Evolutionary conservation across 1,140 invertebrate species (phyloP).

Genomic region (Bactericera cockerelli): DNA sequence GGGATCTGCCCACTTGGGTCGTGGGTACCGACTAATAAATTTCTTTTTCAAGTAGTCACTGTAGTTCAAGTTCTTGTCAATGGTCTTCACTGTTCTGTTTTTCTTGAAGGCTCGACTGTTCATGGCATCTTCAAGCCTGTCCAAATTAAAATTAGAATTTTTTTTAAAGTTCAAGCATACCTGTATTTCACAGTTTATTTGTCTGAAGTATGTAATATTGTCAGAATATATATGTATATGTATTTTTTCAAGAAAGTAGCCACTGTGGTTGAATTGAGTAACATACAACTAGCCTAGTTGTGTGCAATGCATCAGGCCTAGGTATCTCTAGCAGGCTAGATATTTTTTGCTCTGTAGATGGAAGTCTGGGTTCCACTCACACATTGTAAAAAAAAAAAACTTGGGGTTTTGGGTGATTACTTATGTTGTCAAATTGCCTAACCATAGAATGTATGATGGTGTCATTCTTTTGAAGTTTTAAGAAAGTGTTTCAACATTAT

Average conservation of each 20-base stretch:
- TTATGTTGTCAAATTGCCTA: no score
- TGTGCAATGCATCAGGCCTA: no score
- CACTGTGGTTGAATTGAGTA: not conserved
- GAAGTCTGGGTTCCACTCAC: no score
- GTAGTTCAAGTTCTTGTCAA: not conserved
- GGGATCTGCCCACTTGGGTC: conserved; percentile 2
- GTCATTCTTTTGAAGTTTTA: not conserved
- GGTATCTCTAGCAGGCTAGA: no score
- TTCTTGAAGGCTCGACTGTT: not conserved
- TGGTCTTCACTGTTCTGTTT: conserved; percentile 1
- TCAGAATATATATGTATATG: not conserved
- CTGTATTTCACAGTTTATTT: no score
- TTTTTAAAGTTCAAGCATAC: not conserved
- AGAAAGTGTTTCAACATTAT: not conserved
- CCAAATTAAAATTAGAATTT: not conserved
- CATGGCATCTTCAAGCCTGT: not conserved
- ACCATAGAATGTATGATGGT: no score
- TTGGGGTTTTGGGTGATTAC: no score
- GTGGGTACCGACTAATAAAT: not conserved
- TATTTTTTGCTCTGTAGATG: no score
- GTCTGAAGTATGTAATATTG: no score
- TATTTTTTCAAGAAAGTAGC: not conserved
- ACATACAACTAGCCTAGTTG: no score
- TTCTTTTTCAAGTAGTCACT: not conserved
- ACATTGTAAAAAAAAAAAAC: no score